Evolutionary conservation across 2,797 vertebrate species (phyloP), one percentile per base, ranked within the genome.

Genomic region (Sebastes baramenuke): DNA sequence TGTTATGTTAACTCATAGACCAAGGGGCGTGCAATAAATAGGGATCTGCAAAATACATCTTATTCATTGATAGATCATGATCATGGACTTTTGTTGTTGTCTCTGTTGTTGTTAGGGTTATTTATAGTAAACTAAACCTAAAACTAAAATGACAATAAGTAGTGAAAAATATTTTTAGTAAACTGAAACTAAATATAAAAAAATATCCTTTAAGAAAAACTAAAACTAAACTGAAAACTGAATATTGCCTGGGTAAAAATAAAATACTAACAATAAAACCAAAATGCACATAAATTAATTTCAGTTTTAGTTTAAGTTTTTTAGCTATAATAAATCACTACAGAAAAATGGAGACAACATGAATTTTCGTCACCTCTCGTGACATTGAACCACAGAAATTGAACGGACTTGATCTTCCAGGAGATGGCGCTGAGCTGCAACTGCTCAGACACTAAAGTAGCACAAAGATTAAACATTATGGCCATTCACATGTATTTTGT

Each of bases 261-360:
- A 42, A 42, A 42, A 42, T 42, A n/a, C n/a, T n/a, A 42, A 42
- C 38, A 42, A 42, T 42, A 42, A 42, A 42, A 0, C 38, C 16
- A 42, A 42, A 42, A 42, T 42, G 38, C 38, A 0, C 0, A 42
- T 42, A 42, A 42, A 42, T 42, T 42, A 0, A 49, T 49, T 49
- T 49, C 18, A 0, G 18, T 49, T 20, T 52, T 52, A 52, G 49
- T 8, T 52, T 20, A 1, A 34, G 1, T 49, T 49, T 20, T 49
- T n/a, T 52, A 52, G 49, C 49, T n/a, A n/a, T 52, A n/a, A 52
- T n/a, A 52, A 9, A 52, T 52, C 42, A 46, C 42, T 46, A 46
- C 16, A 46, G 16, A 46, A 46, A 46, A 46, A 18, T 18, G 14
- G 16, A 18, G 46, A 20, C 46, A 20, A 20, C 46, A 20, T 49